Conservation (phyloP, 2,797 vertebrate species). For the Liasis olivaceus region DNA sequence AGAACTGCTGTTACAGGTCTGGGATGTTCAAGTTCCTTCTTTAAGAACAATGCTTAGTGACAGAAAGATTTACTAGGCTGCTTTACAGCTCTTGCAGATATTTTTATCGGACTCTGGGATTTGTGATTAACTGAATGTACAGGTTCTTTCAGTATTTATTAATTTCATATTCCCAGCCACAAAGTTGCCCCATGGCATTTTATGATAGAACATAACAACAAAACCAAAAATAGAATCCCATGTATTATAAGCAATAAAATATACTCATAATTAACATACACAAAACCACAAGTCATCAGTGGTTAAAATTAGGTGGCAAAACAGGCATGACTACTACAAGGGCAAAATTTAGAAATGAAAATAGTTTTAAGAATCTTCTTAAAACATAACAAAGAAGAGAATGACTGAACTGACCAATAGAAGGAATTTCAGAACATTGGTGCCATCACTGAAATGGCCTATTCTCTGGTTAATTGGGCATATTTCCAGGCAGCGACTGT, state of each 20-base stretch:
- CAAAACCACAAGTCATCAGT: not conserved
- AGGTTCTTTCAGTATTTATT: not conserved
- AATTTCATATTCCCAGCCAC: not conserved
- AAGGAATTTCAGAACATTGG: not conserved
- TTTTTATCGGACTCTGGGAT: not conserved
- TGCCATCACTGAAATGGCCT: not conserved
- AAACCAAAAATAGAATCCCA: not conserved
- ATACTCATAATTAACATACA: not conserved
- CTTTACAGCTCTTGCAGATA: not conserved
- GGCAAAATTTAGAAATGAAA: not conserved
- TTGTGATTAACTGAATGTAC: not conserved
- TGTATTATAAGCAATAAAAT: not conserved
- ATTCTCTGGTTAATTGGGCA: not conserved
- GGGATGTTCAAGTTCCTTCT: not conserved
- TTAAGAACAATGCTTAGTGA: not conserved
- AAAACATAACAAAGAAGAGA: not conserved
- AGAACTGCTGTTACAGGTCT: not conserved
- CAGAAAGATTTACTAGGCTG: not conserved
- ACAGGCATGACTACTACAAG: not conserved
- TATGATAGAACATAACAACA: not conserved
- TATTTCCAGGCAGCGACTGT: not conserved
- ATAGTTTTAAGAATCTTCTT: not conserved
- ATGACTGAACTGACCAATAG: not conserved
- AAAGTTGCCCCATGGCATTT: not conserved
- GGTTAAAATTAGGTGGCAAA: not conserved